A percentile compares a stretch with the other conserved stretches of the same genome.
phyloP scores from a whole-genome alignment of 1,140 invertebrate genomes.

The Coboldia fuscipes region DNA sequence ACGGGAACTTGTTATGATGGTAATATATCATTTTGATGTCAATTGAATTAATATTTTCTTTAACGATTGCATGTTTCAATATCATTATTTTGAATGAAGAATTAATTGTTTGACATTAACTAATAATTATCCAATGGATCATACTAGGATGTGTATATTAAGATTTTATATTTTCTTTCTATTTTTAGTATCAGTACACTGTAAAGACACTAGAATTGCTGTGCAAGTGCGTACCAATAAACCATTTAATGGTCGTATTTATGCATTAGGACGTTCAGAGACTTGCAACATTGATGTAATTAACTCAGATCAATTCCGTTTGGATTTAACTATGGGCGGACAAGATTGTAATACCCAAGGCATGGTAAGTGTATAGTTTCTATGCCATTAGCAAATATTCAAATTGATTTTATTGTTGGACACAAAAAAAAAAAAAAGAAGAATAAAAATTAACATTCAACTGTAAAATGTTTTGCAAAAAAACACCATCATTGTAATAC shows the following conservation, averaged over 20 bases:
- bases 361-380: constrained; percentile 39
- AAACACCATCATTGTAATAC: too few relatives aligned
- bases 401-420: too few relatives aligned
- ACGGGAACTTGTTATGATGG: constrained; percentile 89
- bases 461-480: too few relatives aligned
- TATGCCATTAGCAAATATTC: background rate
- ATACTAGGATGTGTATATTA: too few relatives aligned
- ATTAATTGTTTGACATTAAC: background rate
- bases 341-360: constrained; percentile 88
- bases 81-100: constrained; percentile 5
- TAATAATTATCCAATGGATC: too few relatives aligned
- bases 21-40: constrained; percentile 14
- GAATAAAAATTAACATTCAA: too few relatives aligned
- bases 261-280: constrained; percentile 77
- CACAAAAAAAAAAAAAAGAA: too few relatives aligned
- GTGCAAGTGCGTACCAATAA: constrained; percentile 82
- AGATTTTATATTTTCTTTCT: background rate
- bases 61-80: background rate
- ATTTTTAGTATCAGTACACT: constrained; percentile 68
- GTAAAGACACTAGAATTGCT: constrained; percentile 83
- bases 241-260: constrained; percentile 85
- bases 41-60: background rate
- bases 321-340: constrained; percentile 79
- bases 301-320: constrained; percentile 75
- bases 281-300: constrained; percentile 87